Percentiles rank a stretch among this genome's conserved stretches.
Evolutionary conservation across 2,888 invertebrate genomes (phyloP).

Genomic region (Machimus rusticus): DNA sequence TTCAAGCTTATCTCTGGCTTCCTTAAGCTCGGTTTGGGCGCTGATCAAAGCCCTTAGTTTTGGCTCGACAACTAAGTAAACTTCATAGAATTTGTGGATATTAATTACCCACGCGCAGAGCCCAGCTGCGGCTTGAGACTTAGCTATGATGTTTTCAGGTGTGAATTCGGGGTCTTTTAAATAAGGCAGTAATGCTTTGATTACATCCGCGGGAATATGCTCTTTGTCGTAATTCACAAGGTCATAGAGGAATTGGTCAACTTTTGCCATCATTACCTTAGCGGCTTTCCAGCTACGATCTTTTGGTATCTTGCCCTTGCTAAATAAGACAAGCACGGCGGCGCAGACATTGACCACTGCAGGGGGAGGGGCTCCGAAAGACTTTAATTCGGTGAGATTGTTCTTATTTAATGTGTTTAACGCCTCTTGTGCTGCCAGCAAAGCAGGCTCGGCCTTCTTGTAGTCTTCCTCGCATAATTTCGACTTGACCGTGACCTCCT

Average conservation of each 20-base stretch:
- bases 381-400: conserved; percentile 92
- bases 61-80: conserved; percentile 91
- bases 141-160: conserved; percentile 81
- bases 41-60: conserved; percentile 84
- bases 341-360: conserved; percentile 87
- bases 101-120: conserved; percentile 95
- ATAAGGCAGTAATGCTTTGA: conserved; percentile 75
- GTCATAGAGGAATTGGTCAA: conserved; percentile 84
- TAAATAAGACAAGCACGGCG: conserved; percentile 87
- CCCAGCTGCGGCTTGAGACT: conserved; percentile 91
- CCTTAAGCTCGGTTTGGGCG: conserved; percentile 83
- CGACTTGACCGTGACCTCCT: conserved; percentile 84
- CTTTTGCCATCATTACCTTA: conserved; percentile 89
- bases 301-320: conserved; percentile 83
- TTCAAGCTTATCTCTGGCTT: conserved; percentile 81
- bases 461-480: conserved; percentile 89
- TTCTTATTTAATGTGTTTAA: conserved; percentile 91
- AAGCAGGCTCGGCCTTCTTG: conserved; percentile 89
- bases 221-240: conserved; percentile 91
- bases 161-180: conserved; percentile 77
- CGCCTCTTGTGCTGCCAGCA: conserved; percentile 88
- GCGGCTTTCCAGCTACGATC: conserved; percentile 93
- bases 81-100: conserved; percentile 87
- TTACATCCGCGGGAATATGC: conserved; percentile 86
- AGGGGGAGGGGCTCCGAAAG: conserved; percentile 89